Evolutionary conservation across 64 coral and sea anemone genomes (phyloP).

Genomic region (Montipora sp.): DNA sequence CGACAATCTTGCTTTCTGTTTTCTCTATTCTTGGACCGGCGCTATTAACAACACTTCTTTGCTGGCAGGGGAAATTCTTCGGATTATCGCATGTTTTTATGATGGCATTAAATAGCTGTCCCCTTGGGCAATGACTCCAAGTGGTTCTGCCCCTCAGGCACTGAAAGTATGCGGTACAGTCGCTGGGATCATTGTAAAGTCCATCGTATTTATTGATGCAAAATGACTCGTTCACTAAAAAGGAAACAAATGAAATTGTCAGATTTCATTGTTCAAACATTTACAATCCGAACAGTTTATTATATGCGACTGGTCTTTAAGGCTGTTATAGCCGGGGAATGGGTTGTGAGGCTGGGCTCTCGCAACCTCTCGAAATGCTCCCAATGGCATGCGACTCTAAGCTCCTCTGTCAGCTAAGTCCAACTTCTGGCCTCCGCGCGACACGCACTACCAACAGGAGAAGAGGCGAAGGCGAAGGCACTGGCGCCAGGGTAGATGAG

Average conservation of each 20-base stretch:
- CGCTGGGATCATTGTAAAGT: conserved; percentile 40
- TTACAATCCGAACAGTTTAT: too few relatives aligned
- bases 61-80: conserved; percentile 13
- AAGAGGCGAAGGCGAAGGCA: too few relatives aligned
- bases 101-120: conserved; percentile 50
- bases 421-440: too few relatives aligned
- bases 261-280: neutral
- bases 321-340: too few relatives aligned
- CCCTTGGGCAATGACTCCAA: conserved; percentile 29
- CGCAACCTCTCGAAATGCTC: too few relatives aligned
- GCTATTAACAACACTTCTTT: neutral
- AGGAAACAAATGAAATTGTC: neutral
- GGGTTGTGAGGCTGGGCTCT: too few relatives aligned
- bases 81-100: conserved; percentile 51
- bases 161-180: conserved; percentile 47
- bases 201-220: conserved; percentile 57
- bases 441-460: too few relatives aligned
- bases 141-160: conserved; percentile 20
- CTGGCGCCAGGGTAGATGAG: too few relatives aligned
- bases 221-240: conserved; percentile 34
- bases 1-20: neutral
- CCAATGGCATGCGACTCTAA: too few relatives aligned
- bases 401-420: too few relatives aligned
- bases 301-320: too few relatives aligned
- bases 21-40: neutral